Base-by-base conservation (phyloP, 2,797 vertebrate species). In the Sus cebifrons region DNA sequence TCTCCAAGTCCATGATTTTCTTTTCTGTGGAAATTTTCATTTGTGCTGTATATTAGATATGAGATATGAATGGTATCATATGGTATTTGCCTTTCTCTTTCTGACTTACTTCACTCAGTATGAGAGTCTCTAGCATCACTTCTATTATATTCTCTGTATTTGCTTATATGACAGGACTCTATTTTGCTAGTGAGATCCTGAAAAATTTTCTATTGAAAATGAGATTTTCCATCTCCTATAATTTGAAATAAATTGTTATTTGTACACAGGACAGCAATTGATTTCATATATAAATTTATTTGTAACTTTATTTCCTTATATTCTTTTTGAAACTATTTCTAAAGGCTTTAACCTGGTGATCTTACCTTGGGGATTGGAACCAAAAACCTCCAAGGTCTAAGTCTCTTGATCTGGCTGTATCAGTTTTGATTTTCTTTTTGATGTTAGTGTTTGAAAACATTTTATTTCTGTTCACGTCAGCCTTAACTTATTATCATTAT, bases 191-290 rank as follows among this genome's bases (percentile, higher is more conserved):
- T 4, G 81, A 12, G 84, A 2, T 18, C 49, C n/a, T 88, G 49
- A 81, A 0, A 85, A 56, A 68, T 27, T 90, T 56, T 36, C 60
- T 96, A 56, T 65, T 58, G 36, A 90, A 94, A 95, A 60, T 62
- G 16, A 16, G 1, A 70, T 81, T 91, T 94, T 81, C 20, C 20
- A 36, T 52, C 18, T 75, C 13, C 5, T 90, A 13, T 21, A 58
- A 91, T 93, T 86, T 64, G 4, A 32, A 86, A n/a, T 58, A n/a
- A 44, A 16, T 79, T 88, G 71, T 73, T 96, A 93, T 89, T 89
- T 75, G 25, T 73, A 58, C 58, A 23, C 56, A 52, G 18, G 64
- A 83, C 12, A 89, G 11, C 5, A 96, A 25, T 64, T 89, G 75
- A 32, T 60, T 74, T 67, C 95, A 64, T 40, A 58, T 86, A 40